These are phyloP conservation scores for Parapristionchus giblindavisi DNA, from an alignment of 2,888 invertebrate species.

Conservation along the genomic window DNA sequence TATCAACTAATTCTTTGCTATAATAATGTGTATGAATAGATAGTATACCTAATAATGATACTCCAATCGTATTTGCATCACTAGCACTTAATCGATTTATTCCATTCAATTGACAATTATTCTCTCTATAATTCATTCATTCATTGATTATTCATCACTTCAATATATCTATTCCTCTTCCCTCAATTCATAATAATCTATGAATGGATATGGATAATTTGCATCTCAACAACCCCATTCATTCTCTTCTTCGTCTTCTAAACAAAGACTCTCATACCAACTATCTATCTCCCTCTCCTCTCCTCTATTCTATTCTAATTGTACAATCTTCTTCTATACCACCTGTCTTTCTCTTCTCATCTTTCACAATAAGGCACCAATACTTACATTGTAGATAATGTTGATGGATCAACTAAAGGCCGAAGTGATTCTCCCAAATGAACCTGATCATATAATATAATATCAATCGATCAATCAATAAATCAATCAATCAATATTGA, in stretches of 20 bases:
- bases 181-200: too few species aligned
- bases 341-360: constrained; percentile 13
- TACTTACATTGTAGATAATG: constrained; percentile 15
- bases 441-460: not conserved
- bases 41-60: too few species aligned
- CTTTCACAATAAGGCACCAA: not conserved
- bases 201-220: too few species aligned
- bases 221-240: not conserved
- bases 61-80: too few species aligned
- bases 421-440: constrained; percentile 23
- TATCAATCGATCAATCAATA: not conserved
- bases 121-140: constrained; percentile 14
- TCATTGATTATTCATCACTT: too few species aligned
- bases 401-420: not conserved
- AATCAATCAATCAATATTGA: not conserved
- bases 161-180: too few species aligned
- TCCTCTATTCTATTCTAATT: constrained; percentile 20
- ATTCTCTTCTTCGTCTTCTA: not conserved
- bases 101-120: too few species aligned
- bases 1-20: too few species aligned
- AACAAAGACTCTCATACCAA: not conserved
- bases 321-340: constrained; percentile 20
- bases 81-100: too few species aligned
- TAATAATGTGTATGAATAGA: too few species aligned
- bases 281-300: not conserved